phyloP scores from a whole-genome alignment of 92 coral and sea anemone genomes.

The Umimayanthus kanabou region DNA sequence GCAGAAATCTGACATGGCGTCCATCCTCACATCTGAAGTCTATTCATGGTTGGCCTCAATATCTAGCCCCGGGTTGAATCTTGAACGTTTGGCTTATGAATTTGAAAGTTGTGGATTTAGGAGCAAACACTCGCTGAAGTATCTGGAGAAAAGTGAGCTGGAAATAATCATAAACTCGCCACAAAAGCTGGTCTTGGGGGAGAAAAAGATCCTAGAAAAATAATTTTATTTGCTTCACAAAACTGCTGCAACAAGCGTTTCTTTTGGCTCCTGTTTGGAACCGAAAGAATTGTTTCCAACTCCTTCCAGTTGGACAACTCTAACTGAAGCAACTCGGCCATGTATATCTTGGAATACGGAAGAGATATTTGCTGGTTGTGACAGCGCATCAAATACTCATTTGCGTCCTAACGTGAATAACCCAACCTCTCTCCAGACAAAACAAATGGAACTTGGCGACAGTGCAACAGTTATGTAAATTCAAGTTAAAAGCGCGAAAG shows the following conservation, averaged over 20 bases:
- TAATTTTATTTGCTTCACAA: not conserved
- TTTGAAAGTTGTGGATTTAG: no score
- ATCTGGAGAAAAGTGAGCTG: no score
- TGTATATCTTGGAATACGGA: not conserved
- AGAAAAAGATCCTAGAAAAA: slow-evolving; percentile 14
- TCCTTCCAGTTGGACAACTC: not conserved
- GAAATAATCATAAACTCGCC: no score
- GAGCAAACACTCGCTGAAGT: no score
- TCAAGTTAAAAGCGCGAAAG: not conserved
- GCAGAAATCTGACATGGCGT: no score
- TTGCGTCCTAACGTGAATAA: no score
- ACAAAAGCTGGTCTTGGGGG: slow-evolving; percentile 19
- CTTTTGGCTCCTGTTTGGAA: no score
- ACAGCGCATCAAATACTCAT: no score
- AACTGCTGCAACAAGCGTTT: no score
- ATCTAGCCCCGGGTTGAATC: slow-evolving; percentile 42
- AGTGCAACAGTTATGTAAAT: not conserved
- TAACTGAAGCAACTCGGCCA: not conserved
- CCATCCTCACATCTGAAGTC: slow-evolving; percentile 14
- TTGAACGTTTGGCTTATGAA: slow-evolving; percentile 2
- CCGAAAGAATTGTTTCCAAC: not conserved
- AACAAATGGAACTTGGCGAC: not conserved
- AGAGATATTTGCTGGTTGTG: no score
- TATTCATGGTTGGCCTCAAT: slow-evolving; percentile 48
- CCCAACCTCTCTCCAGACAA: no score